Conservation (phyloP, 2,888 invertebrate species). For the Cyaniris semiargus region DNA sequence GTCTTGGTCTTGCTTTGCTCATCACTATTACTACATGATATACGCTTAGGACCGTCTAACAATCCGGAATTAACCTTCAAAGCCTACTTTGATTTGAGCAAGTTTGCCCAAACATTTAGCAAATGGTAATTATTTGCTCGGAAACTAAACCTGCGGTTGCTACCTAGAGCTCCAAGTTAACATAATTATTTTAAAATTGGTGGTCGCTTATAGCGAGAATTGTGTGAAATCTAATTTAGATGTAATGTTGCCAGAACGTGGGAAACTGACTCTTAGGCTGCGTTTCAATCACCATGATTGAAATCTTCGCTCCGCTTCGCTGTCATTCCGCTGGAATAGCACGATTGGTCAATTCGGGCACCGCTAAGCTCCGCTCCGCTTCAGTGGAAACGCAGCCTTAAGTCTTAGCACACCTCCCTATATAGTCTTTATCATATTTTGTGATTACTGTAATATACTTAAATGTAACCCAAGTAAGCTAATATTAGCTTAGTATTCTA, state of each 20-base stretch:
- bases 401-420: not conserved
- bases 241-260: not conserved
- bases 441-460: not conserved
- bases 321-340: too few species aligned
- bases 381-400: too few species aligned
- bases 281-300: too few species aligned
- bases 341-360: too few species aligned
- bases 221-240: not conserved
- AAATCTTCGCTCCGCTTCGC: too few species aligned
- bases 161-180: not conserved
- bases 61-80: not conserved
- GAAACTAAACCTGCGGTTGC: slow-evolving; percentile 6
- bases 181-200: slow-evolving; percentile 5
- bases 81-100: not conserved
- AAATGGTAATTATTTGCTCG: not conserved
- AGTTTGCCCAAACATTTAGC: not conserved
- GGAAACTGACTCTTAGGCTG: not conserved
- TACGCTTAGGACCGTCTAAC: not conserved
- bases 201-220: not conserved
- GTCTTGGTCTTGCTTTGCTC: too few species aligned
- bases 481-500: not conserved
- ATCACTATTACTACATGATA: not conserved
- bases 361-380: too few species aligned
- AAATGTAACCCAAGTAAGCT: not conserved
- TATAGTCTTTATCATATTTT: not conserved